Evolutionary conservation across 2,797 vertebrate species (phyloP).

Genomic region (Spea hammondii): DNA sequence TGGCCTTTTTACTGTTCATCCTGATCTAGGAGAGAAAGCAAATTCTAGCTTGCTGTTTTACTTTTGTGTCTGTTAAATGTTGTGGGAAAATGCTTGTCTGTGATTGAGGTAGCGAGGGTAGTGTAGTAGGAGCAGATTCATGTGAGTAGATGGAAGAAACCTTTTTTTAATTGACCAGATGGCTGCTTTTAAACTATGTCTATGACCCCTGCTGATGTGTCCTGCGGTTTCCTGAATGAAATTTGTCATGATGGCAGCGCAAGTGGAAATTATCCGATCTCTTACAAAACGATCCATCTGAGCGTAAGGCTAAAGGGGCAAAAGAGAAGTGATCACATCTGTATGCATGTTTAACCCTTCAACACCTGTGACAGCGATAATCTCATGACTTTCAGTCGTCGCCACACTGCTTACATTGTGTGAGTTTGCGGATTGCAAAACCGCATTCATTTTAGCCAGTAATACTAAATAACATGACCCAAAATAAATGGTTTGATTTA

Average conservation of each 20-base stretch:
- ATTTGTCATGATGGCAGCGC: not conserved
- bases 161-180: conserved; percentile 36
- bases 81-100: not conserved
- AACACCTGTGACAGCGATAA: not conserved
- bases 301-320: not conserved
- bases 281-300: conserved; percentile 5
- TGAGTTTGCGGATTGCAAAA: too few species aligned
- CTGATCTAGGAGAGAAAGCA: not conserved
- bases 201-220: conserved; percentile 15
- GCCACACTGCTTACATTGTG: not conserved
- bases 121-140: conserved; percentile 6
- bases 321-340: not conserved
- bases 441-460: too few species aligned
- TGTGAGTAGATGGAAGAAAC: conserved; percentile 6
- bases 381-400: not conserved
- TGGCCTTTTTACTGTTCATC: not conserved
- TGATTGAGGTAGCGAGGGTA: not conserved
- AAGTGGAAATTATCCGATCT: conserved; percentile 16
- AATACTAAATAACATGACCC: too few species aligned
- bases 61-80: not conserved
- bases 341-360: not conserved
- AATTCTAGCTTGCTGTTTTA: not conserved
- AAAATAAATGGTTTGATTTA: not conserved
- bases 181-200: not conserved
- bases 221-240: conserved; percentile 3